Evolutionary conservation across 53 echinoderm and acorn worm genomes (phyloP).

Genomic region (Astropecten irregularis): DNA sequence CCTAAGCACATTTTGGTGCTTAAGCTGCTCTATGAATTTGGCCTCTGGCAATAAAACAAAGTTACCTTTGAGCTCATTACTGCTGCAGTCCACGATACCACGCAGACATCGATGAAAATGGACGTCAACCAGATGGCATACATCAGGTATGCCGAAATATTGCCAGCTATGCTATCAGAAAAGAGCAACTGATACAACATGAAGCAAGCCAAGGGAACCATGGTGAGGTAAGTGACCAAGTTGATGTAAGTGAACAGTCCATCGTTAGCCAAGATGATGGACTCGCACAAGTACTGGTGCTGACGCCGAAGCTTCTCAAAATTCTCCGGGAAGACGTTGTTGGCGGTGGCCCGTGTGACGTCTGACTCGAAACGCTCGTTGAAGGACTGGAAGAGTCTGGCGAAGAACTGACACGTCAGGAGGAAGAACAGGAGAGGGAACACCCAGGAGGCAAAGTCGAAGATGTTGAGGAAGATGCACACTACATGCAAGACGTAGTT

Average conservation of each 20-base stretch:
- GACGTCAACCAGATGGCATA: constrained; percentile 77
- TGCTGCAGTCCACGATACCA: constrained; percentile 88
- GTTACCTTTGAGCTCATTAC: constrained; percentile 80
- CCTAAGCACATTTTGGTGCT: no score
- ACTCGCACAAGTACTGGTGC: constrained; percentile 73
- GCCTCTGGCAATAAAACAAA: no score
- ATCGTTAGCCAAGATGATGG: constrained; percentile 65
- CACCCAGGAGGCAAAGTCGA: constrained; percentile 80
- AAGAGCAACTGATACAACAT: constrained; percentile 78
- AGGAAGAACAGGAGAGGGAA: constrained; percentile 81
- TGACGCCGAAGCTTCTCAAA: constrained; percentile 81
- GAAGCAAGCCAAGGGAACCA: constrained; percentile 89
- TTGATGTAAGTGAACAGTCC: constrained; percentile 81
- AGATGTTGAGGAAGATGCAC: constrained; percentile 70
- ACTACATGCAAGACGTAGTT: constrained; percentile 49
- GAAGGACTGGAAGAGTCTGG: constrained; percentile 62
- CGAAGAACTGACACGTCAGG: constrained; percentile 60
- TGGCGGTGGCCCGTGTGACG: constrained; percentile 32
- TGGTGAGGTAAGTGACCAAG: constrained; percentile 77
- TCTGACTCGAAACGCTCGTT: constrained; percentile 58
- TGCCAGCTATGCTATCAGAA: constrained; percentile 14
- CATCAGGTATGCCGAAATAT: constrained; percentile 70
- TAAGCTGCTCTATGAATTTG: no score
- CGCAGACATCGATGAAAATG: constrained; percentile 82
- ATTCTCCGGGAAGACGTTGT: constrained; percentile 64